Evolutionary conservation across 2,888 invertebrate species (phyloP).

Genomic region (Pecten maximus): DNA sequence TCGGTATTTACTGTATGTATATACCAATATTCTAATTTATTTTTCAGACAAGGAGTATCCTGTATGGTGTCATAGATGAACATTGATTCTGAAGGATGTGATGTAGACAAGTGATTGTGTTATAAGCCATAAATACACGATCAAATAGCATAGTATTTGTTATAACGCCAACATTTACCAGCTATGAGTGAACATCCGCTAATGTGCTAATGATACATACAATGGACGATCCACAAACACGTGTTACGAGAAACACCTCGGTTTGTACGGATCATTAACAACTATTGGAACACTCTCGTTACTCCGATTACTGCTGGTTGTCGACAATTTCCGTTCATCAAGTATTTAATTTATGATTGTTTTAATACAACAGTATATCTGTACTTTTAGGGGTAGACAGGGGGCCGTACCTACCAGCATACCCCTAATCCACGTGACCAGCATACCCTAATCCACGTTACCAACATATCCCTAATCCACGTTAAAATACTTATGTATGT

Average conservation of each 20-base stretch:
- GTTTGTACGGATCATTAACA: neutral
- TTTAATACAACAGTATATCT: neutral
- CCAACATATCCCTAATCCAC: too few species aligned
- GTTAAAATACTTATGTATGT: neutral
- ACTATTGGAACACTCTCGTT: neutral
- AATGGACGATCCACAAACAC: neutral
- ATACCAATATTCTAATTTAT: too few species aligned
- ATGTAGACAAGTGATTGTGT: too few species aligned
- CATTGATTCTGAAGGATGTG: too few species aligned
- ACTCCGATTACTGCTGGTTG: neutral
- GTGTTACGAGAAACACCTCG: neutral
- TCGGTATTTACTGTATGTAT: too few species aligned
- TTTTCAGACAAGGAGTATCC: too few species aligned
- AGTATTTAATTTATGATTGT: neutral
- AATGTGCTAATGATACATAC: neutral
- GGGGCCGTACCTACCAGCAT: neutral
- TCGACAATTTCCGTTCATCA: conserved; percentile 32
- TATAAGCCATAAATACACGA: neutral
- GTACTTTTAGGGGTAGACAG: neutral
- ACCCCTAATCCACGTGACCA: too few species aligned
- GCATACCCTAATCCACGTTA: too few species aligned
- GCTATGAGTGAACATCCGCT: conserved; percentile 25
- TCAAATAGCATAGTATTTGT: neutral
- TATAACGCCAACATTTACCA: neutral
- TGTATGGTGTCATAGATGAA: too few species aligned